Conservation (phyloP, 2,113 vertebrate genomes). For the Taurulus bubalis region DNA sequence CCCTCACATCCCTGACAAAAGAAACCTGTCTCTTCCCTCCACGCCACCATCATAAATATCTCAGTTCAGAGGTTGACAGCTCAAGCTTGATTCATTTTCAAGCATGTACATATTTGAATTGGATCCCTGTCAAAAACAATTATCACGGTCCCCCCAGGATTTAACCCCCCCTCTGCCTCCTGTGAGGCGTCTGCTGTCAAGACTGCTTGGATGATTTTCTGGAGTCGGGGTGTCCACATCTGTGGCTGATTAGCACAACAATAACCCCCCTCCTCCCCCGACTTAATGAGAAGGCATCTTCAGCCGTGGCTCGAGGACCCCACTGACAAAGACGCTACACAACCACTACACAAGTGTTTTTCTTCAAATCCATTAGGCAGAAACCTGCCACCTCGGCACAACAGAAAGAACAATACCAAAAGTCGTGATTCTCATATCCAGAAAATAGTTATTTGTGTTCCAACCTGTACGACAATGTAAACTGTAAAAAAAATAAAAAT, state of each 20-base stretch:
- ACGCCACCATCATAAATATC: constrained; percentile 68
- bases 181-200: constrained; percentile 78
- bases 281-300: constrained; percentile 82
- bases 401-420: constrained; percentile 11
- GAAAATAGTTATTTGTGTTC: constrained; percentile 27
- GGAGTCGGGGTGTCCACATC: constrained; percentile 83
- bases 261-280: constrained; percentile 61
- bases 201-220: constrained; percentile 79
- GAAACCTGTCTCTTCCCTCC: constrained; percentile 33
- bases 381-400: constrained; percentile 29
- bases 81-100: constrained; percentile 74
- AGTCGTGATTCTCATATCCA: constrained; percentile 12
- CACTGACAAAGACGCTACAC: constrained; percentile 67
- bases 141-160: constrained; percentile 69
- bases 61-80: constrained; percentile 76
- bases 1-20: constrained; percentile 55
- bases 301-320: constrained; percentile 61
- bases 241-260: constrained; percentile 86
- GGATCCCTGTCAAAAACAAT: constrained; percentile 71
- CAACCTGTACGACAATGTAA: constrained; percentile 34
- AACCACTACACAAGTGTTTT: constrained; percentile 69
- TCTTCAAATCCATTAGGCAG: constrained; percentile 51
- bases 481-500: constrained; percentile 57
- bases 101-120: constrained; percentile 70
- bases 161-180: constrained; percentile 41